Base-by-base conservation (phyloP, 2,888 invertebrate species). In the Lordiphosa andalusiaca region DNA sequence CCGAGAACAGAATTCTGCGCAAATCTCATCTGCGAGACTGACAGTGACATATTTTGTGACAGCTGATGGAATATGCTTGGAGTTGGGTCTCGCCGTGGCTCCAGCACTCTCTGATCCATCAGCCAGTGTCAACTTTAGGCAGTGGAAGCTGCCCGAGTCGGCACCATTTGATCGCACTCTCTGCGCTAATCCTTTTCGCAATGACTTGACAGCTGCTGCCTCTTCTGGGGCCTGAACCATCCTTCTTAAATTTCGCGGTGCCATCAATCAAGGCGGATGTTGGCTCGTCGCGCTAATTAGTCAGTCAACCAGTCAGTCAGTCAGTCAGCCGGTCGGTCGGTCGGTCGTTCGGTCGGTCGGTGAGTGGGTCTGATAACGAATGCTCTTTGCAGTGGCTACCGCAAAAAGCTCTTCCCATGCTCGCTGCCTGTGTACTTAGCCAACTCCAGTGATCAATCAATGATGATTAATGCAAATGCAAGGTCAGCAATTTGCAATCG, bases 211-310 rank as follows among this genome's bases (percentile, higher is more conserved):
- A 87, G 88, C 85, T 86, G 87, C 72, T 65, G 62, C 48, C 48
- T 38, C 38, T 16, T 13, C n/a, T 73, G 83, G 74, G 86, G 30
- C 30, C 30, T 3, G 30, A 30, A 30, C 86, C 86, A 86, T 86
- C 87, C 87, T 87, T 88, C 87, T 87, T 88, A 86, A 86, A 84
- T 87, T 87, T 86, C 80, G 86, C 88, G 87, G 84, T 87, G 87
- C 87, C 87, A 88, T 87, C 87, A 87, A 87, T 87, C 87, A 87
- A 72, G 77, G 67, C 80, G 83, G 70, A 80, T 84, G 74, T 71
- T 50, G 47, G 49, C 53, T 46, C 83, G 69, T 73, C 76, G 74
- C 71, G 72, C 84, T 86, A 85, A 86, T 84, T 84, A 84, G 80
- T 86, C 85, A 84, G 70, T 76, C 76, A 60, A 59, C 57, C 65